Evolutionary conservation across 2,797 vertebrate genomes (phyloP).

Genomic region (Sylvilagus floridanus): DNA sequence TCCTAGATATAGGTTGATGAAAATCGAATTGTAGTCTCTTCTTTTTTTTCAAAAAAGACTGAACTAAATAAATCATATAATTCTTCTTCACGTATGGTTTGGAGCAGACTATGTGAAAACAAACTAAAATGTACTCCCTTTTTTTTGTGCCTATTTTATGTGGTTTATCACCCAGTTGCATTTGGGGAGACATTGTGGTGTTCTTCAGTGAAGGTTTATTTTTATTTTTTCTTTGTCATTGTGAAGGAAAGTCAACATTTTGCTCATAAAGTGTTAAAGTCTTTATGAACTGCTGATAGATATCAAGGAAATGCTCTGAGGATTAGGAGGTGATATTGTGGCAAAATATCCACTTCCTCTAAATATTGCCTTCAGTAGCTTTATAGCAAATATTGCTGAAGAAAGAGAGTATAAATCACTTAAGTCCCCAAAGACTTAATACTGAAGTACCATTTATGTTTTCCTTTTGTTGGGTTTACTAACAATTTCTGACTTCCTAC

Average conservation of each 20-base stretch:
- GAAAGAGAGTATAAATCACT: conserved; percentile 81
- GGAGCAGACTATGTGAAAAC: conserved; percentile 38
- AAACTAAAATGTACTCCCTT: conserved; percentile 44
- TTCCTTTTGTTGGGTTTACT: conserved; percentile 77
- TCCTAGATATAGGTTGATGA: background rate
- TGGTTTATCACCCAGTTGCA: conserved; percentile 79
- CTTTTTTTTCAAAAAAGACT: background rate
- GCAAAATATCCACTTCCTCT: conserved; percentile 79
- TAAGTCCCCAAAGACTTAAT: conserved; percentile 74
- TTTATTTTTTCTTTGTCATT: conserved; percentile 68
- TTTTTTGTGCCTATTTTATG: conserved; percentile 74
- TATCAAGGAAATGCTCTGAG: conserved; percentile 80
- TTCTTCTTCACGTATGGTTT: conserved; percentile 58
- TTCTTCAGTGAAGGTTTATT: conserved; percentile 71
- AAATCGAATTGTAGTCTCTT: background rate
- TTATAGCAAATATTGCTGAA: conserved; percentile 80
- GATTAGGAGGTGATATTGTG: conserved; percentile 78
- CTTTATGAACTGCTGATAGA: conserved; percentile 82
- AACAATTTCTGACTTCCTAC: conserved; percentile 26
- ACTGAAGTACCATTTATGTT: conserved; percentile 76
- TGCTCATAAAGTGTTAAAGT: conserved; percentile 82
- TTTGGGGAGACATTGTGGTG: conserved; percentile 67
- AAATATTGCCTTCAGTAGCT: conserved; percentile 81
- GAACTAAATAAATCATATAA: conserved; percentile 71
- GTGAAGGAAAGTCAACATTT: conserved; percentile 81